Percentiles rank a stretch among this genome's conserved stretches.
phyloP scores from a whole-genome alignment of 2,888 invertebrate genomes.

The Allolobophora icterica region DNA sequence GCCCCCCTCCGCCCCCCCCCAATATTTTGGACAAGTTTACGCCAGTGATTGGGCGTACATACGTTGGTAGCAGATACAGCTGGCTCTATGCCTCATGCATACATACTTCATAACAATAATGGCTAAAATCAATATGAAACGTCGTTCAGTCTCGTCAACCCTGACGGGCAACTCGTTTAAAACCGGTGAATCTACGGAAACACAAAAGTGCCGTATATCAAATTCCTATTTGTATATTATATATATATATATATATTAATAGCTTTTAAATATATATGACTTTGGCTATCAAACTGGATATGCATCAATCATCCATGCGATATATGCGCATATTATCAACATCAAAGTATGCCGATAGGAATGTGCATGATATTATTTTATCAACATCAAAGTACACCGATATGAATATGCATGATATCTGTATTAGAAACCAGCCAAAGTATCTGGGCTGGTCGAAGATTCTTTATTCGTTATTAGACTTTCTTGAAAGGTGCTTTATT shows the following conservation, averaged over 20 bases:
- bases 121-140: neutral
- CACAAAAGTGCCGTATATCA: neutral
- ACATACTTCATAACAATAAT: too few species aligned
- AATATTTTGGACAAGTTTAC: too few species aligned
- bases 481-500: neutral
- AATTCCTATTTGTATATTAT: neutral
- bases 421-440: too few species aligned
- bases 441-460: neutral
- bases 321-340: too few species aligned
- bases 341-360: too few species aligned
- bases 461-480: neutral
- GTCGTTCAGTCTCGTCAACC: too few species aligned
- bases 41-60: neutral
- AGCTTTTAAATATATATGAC: neutral
- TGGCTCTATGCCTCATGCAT: too few species aligned
- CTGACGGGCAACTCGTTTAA: neutral
- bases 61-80: neutral
- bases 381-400: too few species aligned
- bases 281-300: neutral
- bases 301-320: neutral
- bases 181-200: neutral
- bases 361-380: too few species aligned
- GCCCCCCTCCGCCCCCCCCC: too few species aligned
- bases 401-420: too few species aligned
- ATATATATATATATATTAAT: neutral